Evolutionary conservation across 2,113 vertebrate species (phyloP).

Genomic region (Serinus canaria): DNA sequence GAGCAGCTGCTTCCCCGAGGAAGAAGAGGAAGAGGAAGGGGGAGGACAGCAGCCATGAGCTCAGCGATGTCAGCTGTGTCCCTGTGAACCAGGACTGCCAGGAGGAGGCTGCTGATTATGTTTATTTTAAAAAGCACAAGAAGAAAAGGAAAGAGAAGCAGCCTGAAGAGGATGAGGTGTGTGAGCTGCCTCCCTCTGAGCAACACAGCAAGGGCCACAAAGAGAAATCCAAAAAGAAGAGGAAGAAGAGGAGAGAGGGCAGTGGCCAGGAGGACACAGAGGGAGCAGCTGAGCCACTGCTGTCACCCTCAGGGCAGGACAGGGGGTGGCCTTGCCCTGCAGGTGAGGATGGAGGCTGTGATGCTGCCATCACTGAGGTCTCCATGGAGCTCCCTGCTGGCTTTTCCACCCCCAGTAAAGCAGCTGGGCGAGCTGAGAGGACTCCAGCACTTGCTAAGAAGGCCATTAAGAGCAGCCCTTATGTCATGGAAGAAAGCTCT

Average conservation of each 20-base stretch:
- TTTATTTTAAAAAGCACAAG: not conserved
- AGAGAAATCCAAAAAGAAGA: not conserved
- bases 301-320: not conserved
- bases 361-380: not conserved
- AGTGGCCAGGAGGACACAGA: not conserved
- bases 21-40: not conserved
- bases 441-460: not conserved
- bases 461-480: fast-evolving
- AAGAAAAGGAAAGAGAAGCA: not conserved
- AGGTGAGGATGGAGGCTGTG: not conserved
- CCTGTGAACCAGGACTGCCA: not conserved
- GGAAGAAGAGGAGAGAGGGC: not conserved
- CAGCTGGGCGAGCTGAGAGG: fast-evolving
- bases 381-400: not conserved
- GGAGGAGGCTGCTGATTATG: fast-evolving
- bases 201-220: fast-evolving
- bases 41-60: fast-evolving
- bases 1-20: not conserved
- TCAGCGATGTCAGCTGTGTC: not conserved
- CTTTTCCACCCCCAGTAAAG: not conserved
- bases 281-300: fast-evolving
- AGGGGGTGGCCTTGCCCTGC: fast-evolving
- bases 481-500: not conserved
- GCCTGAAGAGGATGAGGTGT: fast-evolving
- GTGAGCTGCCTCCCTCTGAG: not conserved